Conservation (phyloP, 2,888 invertebrate genomes). For the Callosobruchus maculatus region DNA sequence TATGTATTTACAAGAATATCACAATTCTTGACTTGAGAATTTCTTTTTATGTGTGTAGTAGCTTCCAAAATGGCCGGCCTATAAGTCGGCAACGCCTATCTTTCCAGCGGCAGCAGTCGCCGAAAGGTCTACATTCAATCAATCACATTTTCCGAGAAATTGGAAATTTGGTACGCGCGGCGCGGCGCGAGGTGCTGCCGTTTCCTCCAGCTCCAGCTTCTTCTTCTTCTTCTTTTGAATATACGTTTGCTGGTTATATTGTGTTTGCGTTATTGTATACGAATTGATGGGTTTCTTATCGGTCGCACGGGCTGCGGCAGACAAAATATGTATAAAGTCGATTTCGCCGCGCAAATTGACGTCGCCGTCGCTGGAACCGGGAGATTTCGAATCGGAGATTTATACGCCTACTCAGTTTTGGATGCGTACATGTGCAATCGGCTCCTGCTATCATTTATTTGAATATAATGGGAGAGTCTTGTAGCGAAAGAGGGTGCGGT, state of each 20-base stretch:
- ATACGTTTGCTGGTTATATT: background rate
- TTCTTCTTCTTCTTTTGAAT: background rate
- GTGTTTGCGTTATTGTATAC: background rate
- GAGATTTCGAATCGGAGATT: background rate
- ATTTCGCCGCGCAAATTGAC: background rate
- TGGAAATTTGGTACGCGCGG: slow-evolving; percentile 41
- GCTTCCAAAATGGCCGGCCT: slow-evolving; percentile 4
- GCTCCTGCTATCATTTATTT: background rate
- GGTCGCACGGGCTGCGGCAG: background rate
- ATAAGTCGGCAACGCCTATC: slow-evolving; percentile 33
- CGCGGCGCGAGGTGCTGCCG: background rate
- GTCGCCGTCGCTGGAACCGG: background rate
- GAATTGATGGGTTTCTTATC: background rate
- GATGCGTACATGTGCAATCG: background rate
- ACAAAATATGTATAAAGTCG: background rate
- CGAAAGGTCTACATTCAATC: slow-evolving; percentile 35
- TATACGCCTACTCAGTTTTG: background rate
- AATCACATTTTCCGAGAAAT: slow-evolving; percentile 43
- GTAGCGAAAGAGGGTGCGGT: background rate
- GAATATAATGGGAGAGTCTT: background rate
- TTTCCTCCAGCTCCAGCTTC: background rate
- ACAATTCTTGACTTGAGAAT: too few species aligned
- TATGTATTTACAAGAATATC: too few species aligned
- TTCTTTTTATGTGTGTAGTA: too few species aligned
- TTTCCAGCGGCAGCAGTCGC: slow-evolving; percentile 21